Conservation (phyloP, 2,888 invertebrate species). For the Nephrotoma appendiculata region DNA sequence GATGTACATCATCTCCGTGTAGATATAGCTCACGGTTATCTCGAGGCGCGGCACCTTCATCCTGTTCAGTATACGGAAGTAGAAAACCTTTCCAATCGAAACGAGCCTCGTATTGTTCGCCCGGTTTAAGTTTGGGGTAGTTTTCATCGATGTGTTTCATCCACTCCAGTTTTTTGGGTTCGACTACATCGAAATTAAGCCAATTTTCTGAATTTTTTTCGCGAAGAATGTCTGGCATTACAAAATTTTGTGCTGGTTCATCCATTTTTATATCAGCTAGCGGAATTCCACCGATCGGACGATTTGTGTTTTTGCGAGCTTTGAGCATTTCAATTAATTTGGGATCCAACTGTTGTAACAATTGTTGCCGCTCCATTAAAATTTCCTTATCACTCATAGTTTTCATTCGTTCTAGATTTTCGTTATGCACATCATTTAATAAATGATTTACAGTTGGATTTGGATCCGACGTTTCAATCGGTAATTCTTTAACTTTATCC, state of each 20-base stretch:
- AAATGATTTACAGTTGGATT: background rate
- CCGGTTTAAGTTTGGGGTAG: conserved; percentile 38
- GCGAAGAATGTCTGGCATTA: conserved; percentile 43
- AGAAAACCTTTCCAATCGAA: conserved; percentile 73
- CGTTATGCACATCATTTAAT: conserved; percentile 36
- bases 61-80: conserved; percentile 50
- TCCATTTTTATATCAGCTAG: background rate
- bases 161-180: conserved; percentile 80
- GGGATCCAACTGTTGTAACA: conserved; percentile 34
- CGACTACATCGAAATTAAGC: conserved; percentile 75
- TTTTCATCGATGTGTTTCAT: conserved; percentile 53
- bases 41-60: conserved; percentile 30
- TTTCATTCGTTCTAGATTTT: conserved; percentile 51
- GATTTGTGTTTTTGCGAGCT: background rate
- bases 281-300: background rate
- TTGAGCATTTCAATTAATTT: conserved; percentile 10
- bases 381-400: conserved; percentile 63
- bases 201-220: conserved; percentile 52
- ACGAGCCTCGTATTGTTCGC: conserved; percentile 58
- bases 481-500: background rate
- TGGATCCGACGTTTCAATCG: background rate
- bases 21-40: conserved; percentile 60
- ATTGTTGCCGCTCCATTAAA: conserved; percentile 50
- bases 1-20: conserved; percentile 82
- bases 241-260: conserved; percentile 18